Base-by-base conservation (phyloP, 1,140 invertebrate genomes). In the Drosophila kikkawai region DNA sequence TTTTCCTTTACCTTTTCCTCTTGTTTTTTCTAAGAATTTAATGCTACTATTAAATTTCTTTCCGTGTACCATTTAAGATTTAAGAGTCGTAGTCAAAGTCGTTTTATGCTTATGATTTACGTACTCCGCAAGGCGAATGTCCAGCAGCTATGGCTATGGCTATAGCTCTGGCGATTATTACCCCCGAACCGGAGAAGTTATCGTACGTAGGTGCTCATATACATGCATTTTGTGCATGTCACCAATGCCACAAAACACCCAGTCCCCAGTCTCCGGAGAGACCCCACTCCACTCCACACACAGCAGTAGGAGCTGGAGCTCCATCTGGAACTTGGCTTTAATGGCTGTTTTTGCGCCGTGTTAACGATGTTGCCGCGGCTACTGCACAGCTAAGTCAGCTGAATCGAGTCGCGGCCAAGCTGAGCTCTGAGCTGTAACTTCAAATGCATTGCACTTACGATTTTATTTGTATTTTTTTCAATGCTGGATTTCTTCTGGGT, bases 181-280 rank as follows among this genome's bases (percentile, higher is more conserved):
- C 82, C 65, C 76, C 53, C 76, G 61, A 88, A 70, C 69, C 78
- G 44, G 60, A 60, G 77, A 50, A 67, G 77, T 88, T 88, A 88
- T 88, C 84, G 85, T 84, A 63, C 59, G 73, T 88, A 79, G 84
- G 80, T 88, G 84, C 84, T 90, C 84, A 87, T 88, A 88, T 88
- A 90, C 84, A 90, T 84, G 84, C 85, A 90, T 90, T 88, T 90
- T 88, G 85, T 84, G 84, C 84, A 90, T 88, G 84, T 88, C 84
- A 90, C 80, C 82, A 77, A 85, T 78, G 73, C 80, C 71, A 79
- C 67, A 58, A 58, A 48, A 48, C 67, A 64, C 50, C 50, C 26
- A 53, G 50, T 17, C 51, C 19, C 63, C 75, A 53, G 56, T 64
- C 63, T 64, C 47, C 65, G 39, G 34, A 45, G 34, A 45, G 57